Evolutionary conservation across 2,888 invertebrate species (phyloP).

Genomic region (Dryococelus australis): DNA sequence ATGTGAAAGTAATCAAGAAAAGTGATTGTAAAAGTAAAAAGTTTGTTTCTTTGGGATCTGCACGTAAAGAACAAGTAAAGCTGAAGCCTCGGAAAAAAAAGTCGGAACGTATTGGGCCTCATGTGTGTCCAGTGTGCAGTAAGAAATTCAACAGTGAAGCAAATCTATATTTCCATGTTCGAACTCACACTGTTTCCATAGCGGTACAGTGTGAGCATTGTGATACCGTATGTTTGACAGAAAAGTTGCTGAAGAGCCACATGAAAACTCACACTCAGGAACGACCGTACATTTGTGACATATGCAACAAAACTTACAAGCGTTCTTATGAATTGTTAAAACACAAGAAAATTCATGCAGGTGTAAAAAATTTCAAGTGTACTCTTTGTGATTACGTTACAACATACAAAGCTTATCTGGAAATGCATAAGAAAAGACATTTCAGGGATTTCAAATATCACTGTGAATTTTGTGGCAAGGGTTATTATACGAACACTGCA

Average conservation of each 20-base stretch:
- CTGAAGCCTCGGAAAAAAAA: conserved; percentile 29
- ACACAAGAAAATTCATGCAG: conserved; percentile 55
- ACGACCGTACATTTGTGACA: conserved; percentile 39
- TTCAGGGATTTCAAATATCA: conserved; percentile 51
- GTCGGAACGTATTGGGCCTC: background rate
- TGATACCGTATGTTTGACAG: conserved; percentile 48
- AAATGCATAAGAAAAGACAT: conserved; percentile 53
- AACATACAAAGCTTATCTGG: conserved; percentile 54
- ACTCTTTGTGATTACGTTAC: conserved; percentile 53
- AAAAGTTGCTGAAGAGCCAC: conserved; percentile 49
- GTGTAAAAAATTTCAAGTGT: conserved; percentile 51
- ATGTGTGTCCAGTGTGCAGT: conserved; percentile 22
- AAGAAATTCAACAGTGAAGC: conserved; percentile 30
- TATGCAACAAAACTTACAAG: conserved; percentile 41
- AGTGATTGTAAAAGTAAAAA: background rate
- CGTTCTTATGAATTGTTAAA: conserved; percentile 47
- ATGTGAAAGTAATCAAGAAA: background rate
- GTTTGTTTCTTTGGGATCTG: background rate
- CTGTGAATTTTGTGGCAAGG: conserved; percentile 53
- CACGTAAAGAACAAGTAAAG: background rate
- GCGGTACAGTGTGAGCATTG: conserved; percentile 54
- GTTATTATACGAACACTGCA: conserved; percentile 52
- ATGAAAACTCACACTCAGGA: conserved; percentile 56
- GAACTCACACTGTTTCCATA: conserved; percentile 59
- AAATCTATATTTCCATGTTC: conserved; percentile 53